These are phyloP conservation scores for Drosophila merina DNA, from an alignment of 2,888 invertebrate species.

Conservation along the genomic window DNA sequence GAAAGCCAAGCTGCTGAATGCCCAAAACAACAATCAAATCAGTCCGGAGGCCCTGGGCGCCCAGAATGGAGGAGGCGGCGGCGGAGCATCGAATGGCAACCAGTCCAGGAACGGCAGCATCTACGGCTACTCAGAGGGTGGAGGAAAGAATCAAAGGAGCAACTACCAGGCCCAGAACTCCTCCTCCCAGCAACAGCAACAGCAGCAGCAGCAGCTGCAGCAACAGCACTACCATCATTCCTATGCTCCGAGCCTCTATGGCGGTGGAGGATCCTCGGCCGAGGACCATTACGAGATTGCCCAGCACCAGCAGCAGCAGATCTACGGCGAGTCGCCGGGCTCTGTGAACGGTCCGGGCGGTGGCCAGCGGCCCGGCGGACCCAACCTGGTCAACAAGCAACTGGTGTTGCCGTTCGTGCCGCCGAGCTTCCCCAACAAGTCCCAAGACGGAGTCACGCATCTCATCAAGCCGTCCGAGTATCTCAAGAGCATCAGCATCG, in stretches of 20 bases:
- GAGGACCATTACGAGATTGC: constrained; percentile 81
- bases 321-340: constrained; percentile 44
- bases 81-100: constrained; percentile 27
- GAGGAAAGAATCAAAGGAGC: constrained; percentile 50
- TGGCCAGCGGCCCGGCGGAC: constrained; percentile 82
- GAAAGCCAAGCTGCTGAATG: constrained; percentile 84
- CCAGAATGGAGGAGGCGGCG: constrained; percentile 1
- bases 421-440: constrained; percentile 91
- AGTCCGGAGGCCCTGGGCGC: constrained; percentile 9
- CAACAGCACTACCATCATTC: constrained; percentile 57
- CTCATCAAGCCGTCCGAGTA: constrained; percentile 97
- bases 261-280: constrained; percentile 71
- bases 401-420: constrained; percentile 95
- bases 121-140: constrained; percentile 63
- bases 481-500: constrained; percentile 90
- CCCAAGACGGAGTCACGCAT: constrained; percentile 89
- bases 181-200: constrained; percentile 2
- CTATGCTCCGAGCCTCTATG: constrained; percentile 68
- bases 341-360: constrained; percentile 30
- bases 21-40: constrained; percentile 38
- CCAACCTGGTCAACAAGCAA: constrained; percentile 92
- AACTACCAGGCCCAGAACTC: constrained; percentile 37
- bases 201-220: constrained; percentile 54
- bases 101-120: constrained; percentile 29
- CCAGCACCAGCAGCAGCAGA: constrained; percentile 75